A percentile compares a stretch with the other conserved stretches of the same genome.
Conservation (phyloP, 2,113 vertebrate species). For the Sylvilagus bachmani region DNA sequence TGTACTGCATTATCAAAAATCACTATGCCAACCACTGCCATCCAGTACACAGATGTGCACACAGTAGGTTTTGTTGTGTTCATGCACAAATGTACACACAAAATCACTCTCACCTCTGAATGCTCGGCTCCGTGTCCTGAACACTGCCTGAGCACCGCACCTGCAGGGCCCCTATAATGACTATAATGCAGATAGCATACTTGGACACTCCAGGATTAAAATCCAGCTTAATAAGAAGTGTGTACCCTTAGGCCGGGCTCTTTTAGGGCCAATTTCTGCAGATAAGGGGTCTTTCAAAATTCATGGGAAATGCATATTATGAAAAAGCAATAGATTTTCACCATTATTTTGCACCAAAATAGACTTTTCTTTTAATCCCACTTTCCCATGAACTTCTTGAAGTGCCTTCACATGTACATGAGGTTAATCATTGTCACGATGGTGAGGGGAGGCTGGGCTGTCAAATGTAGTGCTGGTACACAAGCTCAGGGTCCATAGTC, state of each 20-base stretch:
- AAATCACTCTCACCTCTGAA: too few species aligned
- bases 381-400: too few species aligned
- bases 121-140: too few species aligned
- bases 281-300: too few species aligned
- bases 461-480: not conserved
- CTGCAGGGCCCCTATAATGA: not conserved
- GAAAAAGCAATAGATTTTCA: too few species aligned
- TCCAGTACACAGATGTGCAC: not conserved
- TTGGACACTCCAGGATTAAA: not conserved
- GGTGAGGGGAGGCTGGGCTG: not conserved
- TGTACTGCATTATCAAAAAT: not conserved
- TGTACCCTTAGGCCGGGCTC: not conserved
- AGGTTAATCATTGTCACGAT: not conserved
- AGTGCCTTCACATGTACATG: too few species aligned
- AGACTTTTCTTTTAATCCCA: too few species aligned
- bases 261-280: not conserved
- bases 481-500: not conserved
- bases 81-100: too few species aligned
- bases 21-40: not conserved
- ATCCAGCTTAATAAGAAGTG: not conserved
- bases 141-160: too few species aligned
- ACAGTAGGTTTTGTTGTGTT: not conserved
- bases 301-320: too few species aligned
- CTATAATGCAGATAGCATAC: not conserved
- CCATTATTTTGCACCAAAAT: too few species aligned